These are phyloP conservation scores for Ophiodon elongatus DNA, from an alignment of 2,113 vertebrate genomes.

Conservation along the genomic window DNA sequence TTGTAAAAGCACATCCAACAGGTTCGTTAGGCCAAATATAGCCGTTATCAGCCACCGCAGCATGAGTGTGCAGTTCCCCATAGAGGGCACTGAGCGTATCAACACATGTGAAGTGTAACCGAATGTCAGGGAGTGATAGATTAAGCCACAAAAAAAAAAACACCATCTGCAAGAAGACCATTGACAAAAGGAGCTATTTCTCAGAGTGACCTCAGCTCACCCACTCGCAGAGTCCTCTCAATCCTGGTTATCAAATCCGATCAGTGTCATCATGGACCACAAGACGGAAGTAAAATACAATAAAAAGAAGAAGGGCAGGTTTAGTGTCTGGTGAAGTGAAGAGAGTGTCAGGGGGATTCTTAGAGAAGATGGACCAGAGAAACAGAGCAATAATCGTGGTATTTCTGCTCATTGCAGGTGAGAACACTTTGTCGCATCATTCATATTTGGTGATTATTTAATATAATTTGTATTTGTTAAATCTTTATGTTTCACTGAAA, in stretches of 20 bases:
- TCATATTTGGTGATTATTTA: neutral
- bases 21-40: conserved; percentile 72
- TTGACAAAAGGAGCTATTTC: conserved; percentile 47
- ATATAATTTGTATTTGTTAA: neutral
- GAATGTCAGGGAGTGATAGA: conserved; percentile 67
- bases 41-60: conserved; percentile 74
- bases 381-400: conserved; percentile 13
- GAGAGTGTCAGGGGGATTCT: conserved; percentile 15
- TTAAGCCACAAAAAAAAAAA: conserved; percentile 60
- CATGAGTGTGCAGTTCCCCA: conserved; percentile 58
- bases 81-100: conserved; percentile 16
- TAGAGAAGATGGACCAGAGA: conserved; percentile 56
- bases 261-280: conserved; percentile 25
- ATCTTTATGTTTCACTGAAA: neutral
- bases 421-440: neutral
- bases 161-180: conserved; percentile 49
- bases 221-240: conserved; percentile 27
- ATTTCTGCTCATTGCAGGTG: conserved; percentile 65
- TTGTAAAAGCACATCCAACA: conserved; percentile 3
- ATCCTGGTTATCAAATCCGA: conserved; percentile 60
- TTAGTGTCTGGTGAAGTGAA: conserved; percentile 23
- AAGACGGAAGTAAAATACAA: conserved; percentile 41
- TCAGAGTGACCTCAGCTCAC: conserved; percentile 61
- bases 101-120: conserved; percentile 57
- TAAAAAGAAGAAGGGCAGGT: conserved; percentile 31